phyloP scores from a whole-genome alignment of 2,888 invertebrate species.

The Trichogramma evanescens region DNA sequence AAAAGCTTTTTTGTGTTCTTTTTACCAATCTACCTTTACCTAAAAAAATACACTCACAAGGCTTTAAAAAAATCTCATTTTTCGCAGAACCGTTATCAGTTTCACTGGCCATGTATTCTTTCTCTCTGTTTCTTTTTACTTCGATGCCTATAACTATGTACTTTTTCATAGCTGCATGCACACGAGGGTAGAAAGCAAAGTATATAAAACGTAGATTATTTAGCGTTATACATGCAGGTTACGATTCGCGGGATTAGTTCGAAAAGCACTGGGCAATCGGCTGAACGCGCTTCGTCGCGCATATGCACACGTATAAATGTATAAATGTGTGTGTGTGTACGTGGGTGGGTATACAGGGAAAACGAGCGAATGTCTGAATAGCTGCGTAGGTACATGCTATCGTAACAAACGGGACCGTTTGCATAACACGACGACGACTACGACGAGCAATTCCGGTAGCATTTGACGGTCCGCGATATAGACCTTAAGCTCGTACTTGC shows the following conservation, averaged over 20 bases:
- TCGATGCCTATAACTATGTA: too few species aligned
- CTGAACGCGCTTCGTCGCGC: neutral
- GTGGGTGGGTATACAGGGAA: slow-evolving; percentile 13
- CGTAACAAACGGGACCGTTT: slow-evolving; percentile 48
- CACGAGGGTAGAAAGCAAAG: too few species aligned
- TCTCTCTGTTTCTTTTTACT: too few species aligned
- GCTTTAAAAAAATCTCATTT: too few species aligned
- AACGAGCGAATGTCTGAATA: slow-evolving; percentile 30
- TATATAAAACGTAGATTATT: too few species aligned
- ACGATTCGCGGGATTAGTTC: slow-evolving; percentile 12
- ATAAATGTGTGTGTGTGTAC: neutral
- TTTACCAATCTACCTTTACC: too few species aligned
- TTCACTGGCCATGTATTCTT: too few species aligned
- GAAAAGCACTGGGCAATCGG: slow-evolving; percentile 20
- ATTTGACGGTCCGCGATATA: slow-evolving; percentile 48
- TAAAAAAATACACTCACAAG: too few species aligned
- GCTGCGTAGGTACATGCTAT: slow-evolving; percentile 40
- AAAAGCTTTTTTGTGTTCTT: too few species aligned
- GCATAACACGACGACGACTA: slow-evolving; percentile 41
- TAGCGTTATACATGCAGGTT: neutral
- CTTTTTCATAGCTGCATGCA: too few species aligned
- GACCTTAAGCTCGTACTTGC: slow-evolving; percentile 37
- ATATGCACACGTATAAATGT: neutral
- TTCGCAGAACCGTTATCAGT: too few species aligned
- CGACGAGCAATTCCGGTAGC: slow-evolving; percentile 47